Base-by-base conservation (phyloP, 1,140 invertebrate species). In the Drosophila virilis region DNA sequence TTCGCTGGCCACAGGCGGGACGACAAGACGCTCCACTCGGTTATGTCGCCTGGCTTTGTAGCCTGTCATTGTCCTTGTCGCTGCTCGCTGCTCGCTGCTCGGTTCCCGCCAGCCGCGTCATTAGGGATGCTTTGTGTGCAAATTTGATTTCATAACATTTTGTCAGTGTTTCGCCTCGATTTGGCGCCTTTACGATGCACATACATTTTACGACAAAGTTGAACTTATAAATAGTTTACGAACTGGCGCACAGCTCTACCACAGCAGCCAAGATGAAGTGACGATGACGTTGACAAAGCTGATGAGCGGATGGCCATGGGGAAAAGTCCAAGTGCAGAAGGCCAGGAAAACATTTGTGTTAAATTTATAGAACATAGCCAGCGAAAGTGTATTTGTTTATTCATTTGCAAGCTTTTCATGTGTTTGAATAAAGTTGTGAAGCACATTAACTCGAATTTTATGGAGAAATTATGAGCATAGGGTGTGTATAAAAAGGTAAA, bases 121-220 rank as follows among this genome's bases (percentile, higher is more conserved):
- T 89, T 89, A 80, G 77, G 80, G 80, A 80, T 52, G 74, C 74
- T 84, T 89, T 89, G 77, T 89, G 80, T 72, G 70, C 42, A 89
- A 89, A 89, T 89, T 89, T 89, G 84, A 89, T 89, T 89, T 89
- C 80, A 75, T 68, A 84, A 89, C 84, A 88, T 89, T 88, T 88
- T 83, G 84, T 60, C 84, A 80, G 84, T 70, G 77, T 50, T 68
- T 60, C 55, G 75, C 51, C 68, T 54, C 61, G 72, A 81, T 84
- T 86, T 81, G 73, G 32, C 46, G 67, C 48, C 69, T 84, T 89
- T 89, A 89, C 74, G 84, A 89, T 73, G 74, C 61, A 77, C 80
- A 89, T 89, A 89, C 89, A 89, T 80, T 78, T 84, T 58, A 84
- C 77, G 65, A 80, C 64, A 70, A 66, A 84, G 55, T 83, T 82